phyloP scores from a whole-genome alignment of 2,113 vertebrate species.

The Tautogolabrus adspersus region DNA sequence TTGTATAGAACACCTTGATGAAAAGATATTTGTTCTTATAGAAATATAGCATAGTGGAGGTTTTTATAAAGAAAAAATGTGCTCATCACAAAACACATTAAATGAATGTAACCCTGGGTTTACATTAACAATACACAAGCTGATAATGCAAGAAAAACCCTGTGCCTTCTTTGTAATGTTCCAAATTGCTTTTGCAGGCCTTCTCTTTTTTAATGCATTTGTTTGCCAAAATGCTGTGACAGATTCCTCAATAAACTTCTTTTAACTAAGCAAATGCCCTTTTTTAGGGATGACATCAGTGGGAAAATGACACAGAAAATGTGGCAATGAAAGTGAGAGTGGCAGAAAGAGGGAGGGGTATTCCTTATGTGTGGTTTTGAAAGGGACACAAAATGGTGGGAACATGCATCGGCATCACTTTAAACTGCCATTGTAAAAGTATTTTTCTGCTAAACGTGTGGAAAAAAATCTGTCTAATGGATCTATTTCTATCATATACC shows the following conservation, averaged over 20 bases:
- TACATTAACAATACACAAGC: not conserved
- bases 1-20: too few species aligned
- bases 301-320: constrained; percentile 68
- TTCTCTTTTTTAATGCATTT: constrained; percentile 69
- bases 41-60: too few species aligned
- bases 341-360: constrained; percentile 50
- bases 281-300: constrained; percentile 72
- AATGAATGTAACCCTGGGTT: too few species aligned
- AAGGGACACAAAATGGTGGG: constrained; percentile 60
- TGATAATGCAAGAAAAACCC: constrained; percentile 41
- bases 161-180: constrained; percentile 11
- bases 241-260: constrained; percentile 71
- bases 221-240: constrained; percentile 65
- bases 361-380: constrained; percentile 55
- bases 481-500: constrained; percentile 57
- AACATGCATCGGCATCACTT: constrained; percentile 52
- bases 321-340: constrained; percentile 71
- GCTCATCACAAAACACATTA: too few species aligned
- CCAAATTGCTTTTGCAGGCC: constrained; percentile 57
- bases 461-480: constrained; percentile 49
- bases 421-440: constrained; percentile 57
- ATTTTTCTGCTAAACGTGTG: constrained; percentile 54
- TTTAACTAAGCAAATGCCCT: constrained; percentile 61
- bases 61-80: too few species aligned
- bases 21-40: too few species aligned